Evolutionary conservation across 2,797 vertebrate genomes (phyloP).

Genomic region (Xerus rutilus): DNA sequence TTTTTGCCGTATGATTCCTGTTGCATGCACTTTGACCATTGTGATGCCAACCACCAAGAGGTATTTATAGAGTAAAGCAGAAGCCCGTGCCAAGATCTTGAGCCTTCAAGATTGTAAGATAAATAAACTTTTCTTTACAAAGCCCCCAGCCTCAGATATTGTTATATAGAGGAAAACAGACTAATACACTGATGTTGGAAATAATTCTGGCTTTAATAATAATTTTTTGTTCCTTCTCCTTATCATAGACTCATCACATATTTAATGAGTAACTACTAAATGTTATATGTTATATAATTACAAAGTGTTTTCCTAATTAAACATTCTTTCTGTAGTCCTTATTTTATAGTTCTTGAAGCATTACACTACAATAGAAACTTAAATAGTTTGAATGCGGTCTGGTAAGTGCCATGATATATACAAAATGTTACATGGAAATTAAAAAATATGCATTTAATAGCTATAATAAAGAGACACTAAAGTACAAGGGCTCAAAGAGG

Average conservation of each 20-base stretch:
- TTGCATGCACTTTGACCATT: background rate
- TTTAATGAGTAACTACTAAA: background rate
- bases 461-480: background rate
- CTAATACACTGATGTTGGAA: background rate
- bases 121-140: background rate
- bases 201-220: background rate
- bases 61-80: background rate
- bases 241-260: background rate
- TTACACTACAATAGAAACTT: background rate
- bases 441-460: background rate
- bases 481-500: background rate
- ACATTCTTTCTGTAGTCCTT: too few species aligned
- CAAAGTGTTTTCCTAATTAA: too few species aligned
- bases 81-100: background rate
- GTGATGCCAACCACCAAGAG: background rate
- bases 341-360: too few species aligned
- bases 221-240: background rate
- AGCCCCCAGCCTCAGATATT: background rate
- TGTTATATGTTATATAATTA: background rate
- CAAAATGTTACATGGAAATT: background rate
- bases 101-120: background rate
- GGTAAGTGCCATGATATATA: background rate
- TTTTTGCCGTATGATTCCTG: background rate
- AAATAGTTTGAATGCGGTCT: background rate
- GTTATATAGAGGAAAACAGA: background rate